Percentiles rank a stretch among this genome's conserved stretches.
Evolutionary conservation across 2,113 vertebrate genomes (phyloP).

Genomic region (Bungarus multicinctus): DNA sequence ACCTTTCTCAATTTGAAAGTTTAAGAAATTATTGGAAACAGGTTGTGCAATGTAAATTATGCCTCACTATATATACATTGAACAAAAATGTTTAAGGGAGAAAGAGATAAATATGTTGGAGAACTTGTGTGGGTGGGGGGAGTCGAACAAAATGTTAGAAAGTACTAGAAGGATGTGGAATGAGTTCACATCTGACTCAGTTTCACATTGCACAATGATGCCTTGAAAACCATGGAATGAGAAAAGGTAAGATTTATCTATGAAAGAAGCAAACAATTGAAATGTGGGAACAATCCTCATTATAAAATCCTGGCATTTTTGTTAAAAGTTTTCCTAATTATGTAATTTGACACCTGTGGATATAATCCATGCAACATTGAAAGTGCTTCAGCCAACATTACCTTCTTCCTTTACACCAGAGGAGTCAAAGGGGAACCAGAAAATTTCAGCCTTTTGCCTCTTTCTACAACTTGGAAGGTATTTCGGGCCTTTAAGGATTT

Average conservation of each 20-base stretch:
- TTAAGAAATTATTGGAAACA: background rate
- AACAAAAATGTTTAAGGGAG: background rate
- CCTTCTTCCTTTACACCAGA: no score
- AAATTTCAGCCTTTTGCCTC: background rate
- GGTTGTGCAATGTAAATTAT: background rate
- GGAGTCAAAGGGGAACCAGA: background rate
- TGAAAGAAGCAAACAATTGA: background rate
- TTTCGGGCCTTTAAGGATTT: no score
- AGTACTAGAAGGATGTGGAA: background rate
- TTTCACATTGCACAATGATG: background rate
- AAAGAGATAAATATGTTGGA: background rate
- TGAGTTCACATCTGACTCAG: background rate
- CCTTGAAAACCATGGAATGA: background rate
- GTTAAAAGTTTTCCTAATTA: no score
- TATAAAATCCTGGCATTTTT: background rate
- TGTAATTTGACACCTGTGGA: background rate
- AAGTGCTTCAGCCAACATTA: background rate
- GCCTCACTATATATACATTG: background rate
- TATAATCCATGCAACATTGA: background rate
- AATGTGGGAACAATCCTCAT: background rate
- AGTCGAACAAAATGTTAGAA: background rate
- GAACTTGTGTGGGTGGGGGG: no score
- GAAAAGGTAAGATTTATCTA: background rate
- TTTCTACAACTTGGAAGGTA: background rate
- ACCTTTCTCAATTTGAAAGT: background rate